These are phyloP conservation scores for Nymphalis c-album DNA, from an alignment of 2,888 invertebrate genomes.

Conservation along the genomic window DNA sequence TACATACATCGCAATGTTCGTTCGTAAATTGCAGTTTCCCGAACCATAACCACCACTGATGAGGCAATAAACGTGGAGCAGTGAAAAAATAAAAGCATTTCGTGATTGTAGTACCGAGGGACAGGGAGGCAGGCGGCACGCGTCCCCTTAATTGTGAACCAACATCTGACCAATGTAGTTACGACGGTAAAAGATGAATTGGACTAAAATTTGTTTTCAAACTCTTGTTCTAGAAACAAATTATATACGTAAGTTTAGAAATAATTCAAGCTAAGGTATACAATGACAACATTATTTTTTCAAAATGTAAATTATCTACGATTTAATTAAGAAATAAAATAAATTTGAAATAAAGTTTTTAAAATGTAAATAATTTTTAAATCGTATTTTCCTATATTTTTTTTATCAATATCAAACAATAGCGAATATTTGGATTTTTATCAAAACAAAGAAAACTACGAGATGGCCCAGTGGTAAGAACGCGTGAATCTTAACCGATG, in stretches of 20 bases:
- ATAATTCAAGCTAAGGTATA: no score
- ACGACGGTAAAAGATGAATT: background rate
- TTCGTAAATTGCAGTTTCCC: conserved; percentile 50
- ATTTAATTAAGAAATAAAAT: no score
- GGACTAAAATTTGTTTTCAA: conserved; percentile 15
- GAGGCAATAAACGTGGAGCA: conserved; percentile 69
- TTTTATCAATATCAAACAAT: background rate
- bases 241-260: no score
- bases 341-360: no score
- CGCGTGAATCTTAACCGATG: no score
- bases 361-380: no score
- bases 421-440: background rate
- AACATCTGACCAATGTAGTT: conserved; percentile 34
- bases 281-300: no score
- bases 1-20: conserved; percentile 39
- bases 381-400: no score
- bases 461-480: no score
- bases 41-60: conserved; percentile 62
- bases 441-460: no score
- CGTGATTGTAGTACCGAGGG: conserved; percentile 63
- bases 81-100: conserved; percentile 74
- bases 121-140: conserved; percentile 28
- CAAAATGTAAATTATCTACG: no score
- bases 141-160: conserved; percentile 35
- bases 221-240: background rate